These are phyloP conservation scores for Amphiduros pacificus DNA, from an alignment of 2,888 invertebrate genomes.

Conservation along the genomic window DNA sequence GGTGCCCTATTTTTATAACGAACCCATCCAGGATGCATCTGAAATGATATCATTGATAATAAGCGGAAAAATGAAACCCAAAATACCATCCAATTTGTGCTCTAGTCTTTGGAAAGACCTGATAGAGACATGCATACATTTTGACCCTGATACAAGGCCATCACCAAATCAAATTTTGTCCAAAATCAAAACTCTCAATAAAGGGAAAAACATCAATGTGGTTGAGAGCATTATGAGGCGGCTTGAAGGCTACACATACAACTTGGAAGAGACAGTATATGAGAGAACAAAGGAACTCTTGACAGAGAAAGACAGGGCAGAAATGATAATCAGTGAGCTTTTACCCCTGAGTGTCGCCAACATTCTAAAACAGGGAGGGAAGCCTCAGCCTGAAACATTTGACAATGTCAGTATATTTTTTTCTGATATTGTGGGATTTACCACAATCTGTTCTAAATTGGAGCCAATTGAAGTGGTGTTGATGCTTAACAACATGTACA, in stretches of 20 bases:
- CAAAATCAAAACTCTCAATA: neutral
- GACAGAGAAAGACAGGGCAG: neutral
- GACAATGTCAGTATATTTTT: neutral
- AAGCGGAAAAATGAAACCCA: too few relatives aligned
- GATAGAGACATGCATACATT: too few relatives aligned
- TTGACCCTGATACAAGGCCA: too few relatives aligned
- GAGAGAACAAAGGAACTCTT: neutral
- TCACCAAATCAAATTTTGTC: neutral
- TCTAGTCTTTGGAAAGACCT: too few relatives aligned
- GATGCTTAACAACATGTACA: neutral
- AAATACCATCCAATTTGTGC: too few relatives aligned
- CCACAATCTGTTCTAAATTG: neutral
- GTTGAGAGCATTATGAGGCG: neutral
- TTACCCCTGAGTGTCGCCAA: neutral
- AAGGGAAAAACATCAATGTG: neutral
- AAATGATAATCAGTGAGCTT: neutral
- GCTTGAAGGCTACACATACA: neutral
- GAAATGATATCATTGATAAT: too few relatives aligned
- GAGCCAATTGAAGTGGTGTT: neutral
- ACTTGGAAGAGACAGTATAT: neutral
- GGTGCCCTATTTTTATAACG: neutral
- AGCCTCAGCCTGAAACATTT: neutral
- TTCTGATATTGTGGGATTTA: constrained; percentile 1
- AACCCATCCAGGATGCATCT: neutral
- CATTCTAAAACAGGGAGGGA: neutral